These are phyloP conservation scores for Phenacoccus solenopsis DNA, from an alignment of 1,140 invertebrate species.

Conservation along the genomic window DNA sequence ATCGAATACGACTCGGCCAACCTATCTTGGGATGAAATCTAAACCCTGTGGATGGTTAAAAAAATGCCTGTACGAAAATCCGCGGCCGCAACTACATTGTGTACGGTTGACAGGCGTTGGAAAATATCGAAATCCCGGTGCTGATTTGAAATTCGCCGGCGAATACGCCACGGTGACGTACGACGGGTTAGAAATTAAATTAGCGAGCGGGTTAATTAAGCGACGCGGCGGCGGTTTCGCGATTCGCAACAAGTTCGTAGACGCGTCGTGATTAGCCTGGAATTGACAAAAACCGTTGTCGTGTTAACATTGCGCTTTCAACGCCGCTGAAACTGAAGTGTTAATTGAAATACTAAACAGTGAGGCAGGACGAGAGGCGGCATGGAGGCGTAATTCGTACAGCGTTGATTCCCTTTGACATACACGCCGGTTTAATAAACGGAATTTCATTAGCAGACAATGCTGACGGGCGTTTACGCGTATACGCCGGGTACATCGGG, in stretches of 20 bases:
- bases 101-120: too few relatives aligned
- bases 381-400: not conserved
- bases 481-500: not conserved
- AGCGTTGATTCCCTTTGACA: not conserved
- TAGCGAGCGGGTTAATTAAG: not conserved
- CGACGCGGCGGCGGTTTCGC: not conserved
- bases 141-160: too few relatives aligned
- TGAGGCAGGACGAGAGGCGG: not conserved
- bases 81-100: too few relatives aligned
- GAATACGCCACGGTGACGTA: too few relatives aligned
- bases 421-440: conserved; percentile 1
- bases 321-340: not conserved
- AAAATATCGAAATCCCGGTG: too few relatives aligned
- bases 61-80: too few relatives aligned
- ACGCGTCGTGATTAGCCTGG: not conserved
- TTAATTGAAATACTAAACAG: conserved; percentile 3
- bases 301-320: not conserved
- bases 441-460: not conserved
- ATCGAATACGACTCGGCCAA: not conserved
- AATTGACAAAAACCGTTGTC: not conserved
- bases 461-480: not conserved
- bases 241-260: not conserved
- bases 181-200: not conserved
- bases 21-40: not conserved
- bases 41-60: too few relatives aligned